Conservation (phyloP, 2,797 vertebrate genomes). For the Acipenser ruthenus region DNA sequence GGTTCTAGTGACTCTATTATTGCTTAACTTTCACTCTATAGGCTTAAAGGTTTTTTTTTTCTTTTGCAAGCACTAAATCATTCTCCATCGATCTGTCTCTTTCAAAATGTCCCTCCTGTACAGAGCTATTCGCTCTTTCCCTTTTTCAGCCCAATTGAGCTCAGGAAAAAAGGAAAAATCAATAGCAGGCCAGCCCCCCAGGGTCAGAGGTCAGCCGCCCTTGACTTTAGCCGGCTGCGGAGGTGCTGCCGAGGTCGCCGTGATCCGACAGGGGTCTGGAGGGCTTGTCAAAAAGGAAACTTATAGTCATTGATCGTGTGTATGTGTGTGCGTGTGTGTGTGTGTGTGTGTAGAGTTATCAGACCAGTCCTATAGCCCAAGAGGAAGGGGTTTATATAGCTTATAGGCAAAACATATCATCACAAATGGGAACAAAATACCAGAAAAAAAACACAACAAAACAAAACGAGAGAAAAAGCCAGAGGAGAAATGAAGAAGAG, state of each 20-base stretch:
- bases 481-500: background rate
- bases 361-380: conserved; percentile 27
- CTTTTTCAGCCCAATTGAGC: conserved; percentile 75
- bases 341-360: conserved; percentile 21
- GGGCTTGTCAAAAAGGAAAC: conserved; percentile 55
- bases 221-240: conserved; percentile 57
- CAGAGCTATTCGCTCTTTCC: conserved; percentile 22
- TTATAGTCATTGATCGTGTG: conserved; percentile 55
- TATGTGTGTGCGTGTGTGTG: background rate
- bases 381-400: conserved; percentile 23
- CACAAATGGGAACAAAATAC: background rate
- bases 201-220: conserved; percentile 75
- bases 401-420: conserved; percentile 10
- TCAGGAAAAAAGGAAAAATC: conserved; percentile 63
- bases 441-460: background rate
- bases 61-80: conserved; percentile 59
- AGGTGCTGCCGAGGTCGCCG: conserved; percentile 48
- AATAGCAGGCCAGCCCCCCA: conserved; percentile 73
- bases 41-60: conserved; percentile 34
- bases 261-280: conserved; percentile 38
- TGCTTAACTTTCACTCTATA: conserved; percentile 48
- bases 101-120: conserved; percentile 50
- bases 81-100: conserved; percentile 65
- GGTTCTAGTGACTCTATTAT: conserved; percentile 42
- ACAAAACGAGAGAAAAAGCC: background rate